A percentile compares a stretch with the other conserved stretches of the same genome.
Evolutionary conservation across 1,140 invertebrate species (phyloP).

Genomic region (Eumaeus atala): DNA sequence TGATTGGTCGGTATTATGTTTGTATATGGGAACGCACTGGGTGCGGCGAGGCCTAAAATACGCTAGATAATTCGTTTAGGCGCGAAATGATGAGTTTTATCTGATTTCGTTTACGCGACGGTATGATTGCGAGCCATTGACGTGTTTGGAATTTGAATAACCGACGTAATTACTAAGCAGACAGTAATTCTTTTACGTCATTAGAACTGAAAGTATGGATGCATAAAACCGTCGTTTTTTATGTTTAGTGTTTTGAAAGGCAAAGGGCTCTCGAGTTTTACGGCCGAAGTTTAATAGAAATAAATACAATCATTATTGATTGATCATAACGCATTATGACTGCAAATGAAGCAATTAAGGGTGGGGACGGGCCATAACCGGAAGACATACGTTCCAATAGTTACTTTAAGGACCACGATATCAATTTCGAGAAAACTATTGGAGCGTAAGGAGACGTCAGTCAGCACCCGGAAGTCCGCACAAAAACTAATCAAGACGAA

Average conservation of each 20-base stretch:
- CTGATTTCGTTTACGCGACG: slow-evolving; percentile 49
- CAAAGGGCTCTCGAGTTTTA: slow-evolving; percentile 30
- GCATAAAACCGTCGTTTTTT: neutral
- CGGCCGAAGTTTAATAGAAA: slow-evolving; percentile 10
- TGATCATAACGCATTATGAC: slow-evolving; percentile 42
- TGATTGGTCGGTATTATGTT: slow-evolving; percentile 72
- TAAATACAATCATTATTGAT: slow-evolving; percentile 12
- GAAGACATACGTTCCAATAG: slow-evolving; percentile 68
- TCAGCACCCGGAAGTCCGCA: slow-evolving; percentile 58
- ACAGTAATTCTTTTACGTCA: slow-evolving; percentile 21
- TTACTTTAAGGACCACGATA: slow-evolving; percentile 61
- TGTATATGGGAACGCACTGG: slow-evolving; percentile 58
- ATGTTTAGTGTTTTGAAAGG: slow-evolving; percentile 9
- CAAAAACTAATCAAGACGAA: slow-evolving; percentile 63
- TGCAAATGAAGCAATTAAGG: slow-evolving; percentile 68
- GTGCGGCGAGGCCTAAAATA: slow-evolving; percentile 50
- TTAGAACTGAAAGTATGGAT: neutral
- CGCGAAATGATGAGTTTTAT: slow-evolving; percentile 64
- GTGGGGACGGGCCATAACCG: slow-evolving; percentile 50
- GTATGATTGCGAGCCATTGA: slow-evolving; percentile 40
- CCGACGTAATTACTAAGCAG: slow-evolving; percentile 29
- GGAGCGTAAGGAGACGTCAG: slow-evolving; percentile 49
- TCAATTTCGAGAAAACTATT: slow-evolving; percentile 61
- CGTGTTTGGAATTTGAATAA: slow-evolving; percentile 27
- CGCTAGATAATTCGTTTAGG: slow-evolving; percentile 63